Conservation (phyloP, 2,888 invertebrate genomes). For the Drosophila suboccidentalis region DNA sequence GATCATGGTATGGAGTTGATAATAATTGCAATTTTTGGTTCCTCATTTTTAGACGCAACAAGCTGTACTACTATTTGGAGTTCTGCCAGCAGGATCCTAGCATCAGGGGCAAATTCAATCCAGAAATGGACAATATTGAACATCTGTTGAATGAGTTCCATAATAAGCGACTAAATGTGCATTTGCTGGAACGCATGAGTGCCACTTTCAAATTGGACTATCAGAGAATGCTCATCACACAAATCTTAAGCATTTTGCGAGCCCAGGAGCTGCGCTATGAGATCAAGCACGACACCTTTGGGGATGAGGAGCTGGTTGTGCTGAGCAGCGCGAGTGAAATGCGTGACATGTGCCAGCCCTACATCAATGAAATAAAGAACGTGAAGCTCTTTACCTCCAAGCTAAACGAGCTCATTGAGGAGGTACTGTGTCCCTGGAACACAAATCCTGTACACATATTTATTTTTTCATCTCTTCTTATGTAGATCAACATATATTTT, state of each 20-base stretch:
- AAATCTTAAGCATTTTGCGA: conserved; percentile 82
- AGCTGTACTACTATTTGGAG: conserved; percentile 84
- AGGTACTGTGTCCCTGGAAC: conserved; percentile 58
- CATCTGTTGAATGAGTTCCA: conserved; percentile 83
- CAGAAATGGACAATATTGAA: conserved; percentile 83
- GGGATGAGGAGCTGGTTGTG: conserved; percentile 83
- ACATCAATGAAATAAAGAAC: conserved; percentile 84
- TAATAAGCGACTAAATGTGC: conserved; percentile 82
- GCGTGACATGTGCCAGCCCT: conserved; percentile 81
- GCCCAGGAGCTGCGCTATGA: conserved; percentile 83
- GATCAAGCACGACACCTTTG: conserved; percentile 82
- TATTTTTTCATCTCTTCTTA: not conserved
- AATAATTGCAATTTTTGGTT: not conserved
- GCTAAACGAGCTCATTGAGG: conserved; percentile 80
- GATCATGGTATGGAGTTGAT: no score
- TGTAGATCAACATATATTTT: conserved; percentile 85
- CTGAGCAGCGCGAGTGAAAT: conserved; percentile 80
- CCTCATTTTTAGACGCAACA: conserved; percentile 79
- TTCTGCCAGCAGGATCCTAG: conserved; percentile 83
- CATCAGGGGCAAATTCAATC: conserved; percentile 82
- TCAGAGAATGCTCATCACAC: conserved; percentile 83
- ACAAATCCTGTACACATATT: not conserved
- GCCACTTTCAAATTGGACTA: conserved; percentile 84
- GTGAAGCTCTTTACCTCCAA: conserved; percentile 79
- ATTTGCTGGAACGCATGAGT: conserved; percentile 83